These are phyloP conservation scores for Ceriagrion tenellum DNA, from an alignment of 2,888 invertebrate species.

Conservation along the genomic window DNA sequence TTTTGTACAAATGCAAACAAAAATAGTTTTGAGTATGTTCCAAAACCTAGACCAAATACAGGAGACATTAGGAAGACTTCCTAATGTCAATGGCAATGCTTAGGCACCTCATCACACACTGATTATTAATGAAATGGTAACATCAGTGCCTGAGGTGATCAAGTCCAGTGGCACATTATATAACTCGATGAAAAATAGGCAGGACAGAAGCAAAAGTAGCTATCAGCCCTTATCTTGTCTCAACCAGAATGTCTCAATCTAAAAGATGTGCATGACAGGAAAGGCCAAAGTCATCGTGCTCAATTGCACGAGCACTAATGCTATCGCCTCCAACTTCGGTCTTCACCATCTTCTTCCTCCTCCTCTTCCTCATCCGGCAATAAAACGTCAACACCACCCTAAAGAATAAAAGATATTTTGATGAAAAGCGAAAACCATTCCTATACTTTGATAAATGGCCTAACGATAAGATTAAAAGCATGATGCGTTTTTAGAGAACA, in stretches of 20 bases:
- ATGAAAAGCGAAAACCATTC: too few relatives aligned
- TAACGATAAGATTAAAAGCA: too few relatives aligned
- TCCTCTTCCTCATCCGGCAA: conserved; percentile 92
- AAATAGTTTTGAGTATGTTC: conserved; percentile 56
- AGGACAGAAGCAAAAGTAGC: conserved; percentile 52
- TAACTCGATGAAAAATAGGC: conserved; percentile 55
- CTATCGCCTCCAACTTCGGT: conserved; percentile 95
- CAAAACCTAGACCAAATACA: conserved; percentile 53
- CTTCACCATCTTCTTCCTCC: conserved; percentile 90
- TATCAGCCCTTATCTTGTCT: conserved; percentile 51
- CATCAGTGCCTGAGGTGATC: conserved; percentile 47
- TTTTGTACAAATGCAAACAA: conserved; percentile 62
- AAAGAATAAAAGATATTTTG: conserved; percentile 68
- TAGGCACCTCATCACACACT: conserved; percentile 5
- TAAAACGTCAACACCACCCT: conserved; percentile 80
- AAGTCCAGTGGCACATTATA: conserved; percentile 55
- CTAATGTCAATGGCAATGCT: conserved; percentile 52
- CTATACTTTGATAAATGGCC: too few relatives aligned
- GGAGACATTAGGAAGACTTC: conserved; percentile 1
- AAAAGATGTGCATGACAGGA: conserved; percentile 61
- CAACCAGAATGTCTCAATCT: conserved; percentile 52
- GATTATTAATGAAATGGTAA: conserved; percentile 61
- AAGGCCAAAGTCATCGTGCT: conserved; percentile 53
- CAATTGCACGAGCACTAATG: conserved; percentile 71
- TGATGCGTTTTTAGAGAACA: too few relatives aligned